A percentile compares a stretch with the other conserved stretches of the same genome.
Conservation (phyloP, 2,113 vertebrate genomes). For the Menidia beryllina region DNA sequence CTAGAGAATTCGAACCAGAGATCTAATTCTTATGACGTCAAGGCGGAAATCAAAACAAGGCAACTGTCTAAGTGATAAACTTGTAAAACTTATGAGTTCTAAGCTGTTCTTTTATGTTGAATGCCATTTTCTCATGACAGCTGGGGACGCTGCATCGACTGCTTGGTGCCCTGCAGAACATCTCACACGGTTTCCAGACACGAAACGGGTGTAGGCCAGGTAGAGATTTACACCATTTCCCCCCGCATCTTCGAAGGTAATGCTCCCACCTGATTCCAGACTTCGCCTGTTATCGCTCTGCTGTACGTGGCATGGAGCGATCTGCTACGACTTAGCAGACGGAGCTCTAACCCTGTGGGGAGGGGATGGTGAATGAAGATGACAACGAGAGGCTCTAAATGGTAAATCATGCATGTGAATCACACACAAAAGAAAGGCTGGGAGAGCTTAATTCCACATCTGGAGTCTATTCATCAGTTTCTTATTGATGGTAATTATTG, state of each 20-base stretch:
- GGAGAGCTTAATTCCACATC: constrained; percentile 67
- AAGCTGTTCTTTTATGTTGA: background rate
- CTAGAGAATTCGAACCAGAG: background rate
- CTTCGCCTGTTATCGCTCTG: constrained; percentile 25
- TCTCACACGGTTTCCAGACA: constrained; percentile 1
- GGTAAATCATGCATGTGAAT: constrained; percentile 51
- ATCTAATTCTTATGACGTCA: constrained; percentile 24
- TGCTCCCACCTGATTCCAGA: constrained; percentile 31
- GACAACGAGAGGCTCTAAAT: constrained; percentile 39
- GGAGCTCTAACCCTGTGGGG: constrained; percentile 4
- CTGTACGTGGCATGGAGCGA: constrained; percentile 34
- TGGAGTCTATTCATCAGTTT: constrained; percentile 70
- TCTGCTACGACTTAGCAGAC: constrained; percentile 47
- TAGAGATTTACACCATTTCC: background rate
- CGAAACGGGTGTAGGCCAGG: background rate
- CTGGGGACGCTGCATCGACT: constrained; percentile 6
- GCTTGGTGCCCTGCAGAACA: constrained; percentile 1
- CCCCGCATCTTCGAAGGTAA: background rate
- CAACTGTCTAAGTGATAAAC: background rate
- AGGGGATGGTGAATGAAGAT: constrained; percentile 28
- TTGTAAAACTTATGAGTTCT: background rate
- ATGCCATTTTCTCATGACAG: constrained; percentile 7
- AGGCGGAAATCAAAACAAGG: constrained; percentile 17
- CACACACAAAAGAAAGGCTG: constrained; percentile 33
- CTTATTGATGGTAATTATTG: constrained; percentile 68